Conservation (phyloP, 2,113 vertebrate genomes). For the Dicerorhinus sumatrensis region DNA sequence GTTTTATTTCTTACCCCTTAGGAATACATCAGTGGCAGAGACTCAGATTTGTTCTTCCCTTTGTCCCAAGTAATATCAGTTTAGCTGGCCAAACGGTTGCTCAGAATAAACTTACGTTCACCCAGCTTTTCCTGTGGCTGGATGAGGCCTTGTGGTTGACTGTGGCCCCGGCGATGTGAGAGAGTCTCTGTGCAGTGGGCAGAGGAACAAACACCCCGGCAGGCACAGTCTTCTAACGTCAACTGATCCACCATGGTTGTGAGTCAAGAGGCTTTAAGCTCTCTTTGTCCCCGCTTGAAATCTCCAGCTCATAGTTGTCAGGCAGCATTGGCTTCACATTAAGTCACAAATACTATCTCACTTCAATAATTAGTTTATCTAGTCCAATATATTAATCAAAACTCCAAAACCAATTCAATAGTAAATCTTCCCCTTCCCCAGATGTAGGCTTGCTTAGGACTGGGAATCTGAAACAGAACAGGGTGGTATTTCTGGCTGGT, state of each 20-base stretch:
- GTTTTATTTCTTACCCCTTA: not conserved
- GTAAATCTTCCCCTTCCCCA: not conserved
- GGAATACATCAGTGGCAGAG: not conserved
- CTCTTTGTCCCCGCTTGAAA: not conserved
- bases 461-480: not conserved
- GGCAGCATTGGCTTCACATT: not conserved
- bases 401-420: not conserved
- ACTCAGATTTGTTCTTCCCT: not conserved
- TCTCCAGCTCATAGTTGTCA: not conserved
- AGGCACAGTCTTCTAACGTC: not conserved
- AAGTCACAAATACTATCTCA: not conserved
- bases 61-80: not conserved
- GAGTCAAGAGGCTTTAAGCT: not conserved
- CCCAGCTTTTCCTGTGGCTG: not conserved
- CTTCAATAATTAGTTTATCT: not conserved
- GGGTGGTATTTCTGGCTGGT: fast-evolving
- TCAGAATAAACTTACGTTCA: not conserved
- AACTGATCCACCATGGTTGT: not conserved
- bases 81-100: not conserved
- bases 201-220: not conserved
- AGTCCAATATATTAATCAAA: not conserved
- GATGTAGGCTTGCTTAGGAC: not conserved
- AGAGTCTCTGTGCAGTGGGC: not conserved
- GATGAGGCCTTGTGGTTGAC: not conserved
- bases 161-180: not conserved